phyloP scores from a whole-genome alignment of 2,888 invertebrate genomes.

The Sarcophaga subvicina region DNA sequence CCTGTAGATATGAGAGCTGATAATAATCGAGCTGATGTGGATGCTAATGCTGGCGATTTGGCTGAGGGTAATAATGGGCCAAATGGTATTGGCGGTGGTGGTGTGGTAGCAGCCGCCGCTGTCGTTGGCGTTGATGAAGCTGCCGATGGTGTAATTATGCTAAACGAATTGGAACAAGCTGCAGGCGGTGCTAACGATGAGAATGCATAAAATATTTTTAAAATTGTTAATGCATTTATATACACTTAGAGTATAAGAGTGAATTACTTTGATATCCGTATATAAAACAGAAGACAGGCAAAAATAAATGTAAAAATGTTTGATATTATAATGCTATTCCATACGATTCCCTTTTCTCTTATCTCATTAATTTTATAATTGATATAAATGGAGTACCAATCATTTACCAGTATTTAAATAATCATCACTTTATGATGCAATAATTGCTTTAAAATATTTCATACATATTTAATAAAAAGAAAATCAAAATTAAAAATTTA shows the following conservation, averaged over 20 bases:
- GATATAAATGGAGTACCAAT: slow-evolving; percentile 20
- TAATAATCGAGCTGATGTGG: slow-evolving; percentile 63
- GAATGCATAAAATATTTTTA: slow-evolving; percentile 67
- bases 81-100: slow-evolving; percentile 70
- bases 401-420: slow-evolving; percentile 61
- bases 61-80: slow-evolving; percentile 55
- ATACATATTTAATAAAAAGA: slow-evolving; percentile 46
- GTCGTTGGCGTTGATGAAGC: slow-evolving; percentile 78
- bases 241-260: slow-evolving; percentile 32
- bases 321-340: slow-evolving; percentile 27
- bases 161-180: slow-evolving; percentile 76
- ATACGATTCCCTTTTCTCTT: not conserved
- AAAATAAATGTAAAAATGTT: slow-evolving; percentile 10
- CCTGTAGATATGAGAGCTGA: slow-evolving; percentile 74
- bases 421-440: slow-evolving; percentile 43
- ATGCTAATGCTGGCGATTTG: slow-evolving; percentile 71
- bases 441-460: slow-evolving; percentile 50
- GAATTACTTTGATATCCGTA: slow-evolving; percentile 3
- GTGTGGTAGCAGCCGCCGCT: slow-evolving; percentile 65
- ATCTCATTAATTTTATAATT: slow-evolving; percentile 7
- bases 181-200: slow-evolving; percentile 75
- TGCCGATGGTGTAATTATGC: slow-evolving; percentile 75
- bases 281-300: slow-evolving; percentile 13
- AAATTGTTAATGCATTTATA: slow-evolving; percentile 49
- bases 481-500: slow-evolving; percentile 3